Percentiles rank a stretch among this genome's conserved stretches.
These are phyloP conservation scores for Lycopodina hypogea DNA, from an alignment of 37 sponge, comb jelly and placozoan genomes.

Conservation along the genomic window DNA sequence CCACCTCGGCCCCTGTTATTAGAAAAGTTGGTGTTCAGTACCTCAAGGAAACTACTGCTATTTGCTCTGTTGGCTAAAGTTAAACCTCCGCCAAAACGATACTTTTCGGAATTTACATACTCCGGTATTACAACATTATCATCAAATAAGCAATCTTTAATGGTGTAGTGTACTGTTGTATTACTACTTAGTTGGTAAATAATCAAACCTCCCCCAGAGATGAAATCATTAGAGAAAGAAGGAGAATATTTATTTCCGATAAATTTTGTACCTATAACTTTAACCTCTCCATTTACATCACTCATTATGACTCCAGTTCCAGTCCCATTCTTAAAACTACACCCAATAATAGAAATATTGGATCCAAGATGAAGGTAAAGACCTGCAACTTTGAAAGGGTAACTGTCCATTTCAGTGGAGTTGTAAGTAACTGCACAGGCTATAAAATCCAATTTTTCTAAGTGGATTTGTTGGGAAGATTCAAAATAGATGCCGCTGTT, in stretches of 20 bases:
- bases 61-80: not conserved
- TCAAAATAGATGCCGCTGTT: not conserved
- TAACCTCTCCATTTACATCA: constrained; percentile 1
- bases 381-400: not conserved
- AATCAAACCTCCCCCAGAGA: not conserved
- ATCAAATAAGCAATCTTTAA: not conserved
- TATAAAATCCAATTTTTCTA: not conserved
- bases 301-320: not conserved
- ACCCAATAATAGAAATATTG: not conserved
- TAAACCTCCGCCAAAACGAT: not conserved
- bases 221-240: not conserved
- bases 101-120: not conserved
- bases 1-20: not conserved
- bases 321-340: not conserved
- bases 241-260: not conserved
- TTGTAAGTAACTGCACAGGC: not conserved
- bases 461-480: not conserved
- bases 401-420: not conserved
- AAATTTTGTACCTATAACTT: not conserved
- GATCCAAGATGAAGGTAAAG: not conserved
- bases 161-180: not conserved
- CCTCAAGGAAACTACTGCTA: not conserved
- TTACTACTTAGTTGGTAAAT: not conserved
- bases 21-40: not conserved
- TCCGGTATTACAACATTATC: not conserved